phyloP scores from a whole-genome alignment of 2,797 vertebrate species.

The Dipus sagitta region DNA sequence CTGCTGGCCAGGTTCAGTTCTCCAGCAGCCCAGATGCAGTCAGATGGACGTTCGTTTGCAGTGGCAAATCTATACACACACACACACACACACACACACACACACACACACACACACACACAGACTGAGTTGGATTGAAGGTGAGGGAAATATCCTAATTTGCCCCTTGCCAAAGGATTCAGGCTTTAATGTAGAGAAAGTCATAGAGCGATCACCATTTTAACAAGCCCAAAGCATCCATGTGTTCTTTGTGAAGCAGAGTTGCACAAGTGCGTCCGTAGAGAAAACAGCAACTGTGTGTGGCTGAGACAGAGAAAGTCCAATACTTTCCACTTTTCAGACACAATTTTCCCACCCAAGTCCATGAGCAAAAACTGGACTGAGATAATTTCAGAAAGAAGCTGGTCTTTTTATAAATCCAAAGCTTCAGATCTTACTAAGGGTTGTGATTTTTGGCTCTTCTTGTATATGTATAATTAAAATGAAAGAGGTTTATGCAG shows the following conservation, averaged over 20 bases:
- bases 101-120: neutral
- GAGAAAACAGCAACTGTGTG: rapidly evolving
- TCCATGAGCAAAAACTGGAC: neutral
- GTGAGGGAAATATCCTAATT: neutral
- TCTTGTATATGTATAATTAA: neutral
- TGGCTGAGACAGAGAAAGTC: neutral
- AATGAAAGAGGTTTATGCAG: neutral
- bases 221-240: neutral
- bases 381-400: neutral
- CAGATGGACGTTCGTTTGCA: no score
- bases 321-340: neutral
- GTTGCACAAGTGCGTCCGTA: neutral
- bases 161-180: neutral
- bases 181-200: neutral
- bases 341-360: neutral
- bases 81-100: no score
- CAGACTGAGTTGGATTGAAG: neutral
- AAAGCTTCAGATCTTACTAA: neutral
- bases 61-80: no score
- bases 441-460: neutral
- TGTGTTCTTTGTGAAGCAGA: neutral
- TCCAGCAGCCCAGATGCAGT: no score
- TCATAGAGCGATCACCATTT: neutral
- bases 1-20: no score
- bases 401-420: neutral